Evolutionary conservation across 2,113 vertebrate genomes (phyloP), one percentile per base, ranked within the genome.

Genomic region (Myotis yumanensis): DNA sequence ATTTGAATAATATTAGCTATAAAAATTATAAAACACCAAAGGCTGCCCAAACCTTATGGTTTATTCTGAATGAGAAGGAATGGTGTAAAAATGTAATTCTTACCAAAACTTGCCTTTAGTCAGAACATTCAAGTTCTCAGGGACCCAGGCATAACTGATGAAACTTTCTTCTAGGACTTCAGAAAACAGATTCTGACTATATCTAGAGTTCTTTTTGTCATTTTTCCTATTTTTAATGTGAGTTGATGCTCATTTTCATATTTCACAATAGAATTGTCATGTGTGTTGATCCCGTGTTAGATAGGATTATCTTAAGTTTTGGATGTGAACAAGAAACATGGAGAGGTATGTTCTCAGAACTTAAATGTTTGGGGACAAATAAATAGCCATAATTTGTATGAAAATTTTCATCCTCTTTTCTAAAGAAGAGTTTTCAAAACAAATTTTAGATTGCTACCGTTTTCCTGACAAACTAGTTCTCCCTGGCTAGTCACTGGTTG

Each of bases 91-190:
- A 89, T 66, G 73, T 69, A 84, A 84, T 69, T 62, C 30, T 64
- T 93, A 95, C 86, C 96, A 92, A 95, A 95, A 95, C 68, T 95
- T 94, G 96, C 96, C 97, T 96, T 95, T 72, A 92, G 71, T 93
- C 87, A 96, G 91, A 95, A 93, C 86, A 72, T 66, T 92, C n/a
- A 85, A 20, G 52, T 93, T 97, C 97, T 97, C 97, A 97, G 97
- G 97, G 96, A 97, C 25, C 83, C 88, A 94, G 91, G 90, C 68
- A 40, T 79, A 86, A 82, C 54, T 80, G 82, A 89, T 40, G 75
- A 79, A 77, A 87, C 81, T 89, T 82, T 95, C 91, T 83, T 90
- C 77, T 72, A 89, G 69, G 64, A 92, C 79, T 92, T 95, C 51
- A 96, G 48, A 79, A 95, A 92, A 95, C 40, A 83, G 72, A 79